phyloP scores from a whole-genome alignment of 2,888 invertebrate species.

The Argynnis bischoffii region DNA sequence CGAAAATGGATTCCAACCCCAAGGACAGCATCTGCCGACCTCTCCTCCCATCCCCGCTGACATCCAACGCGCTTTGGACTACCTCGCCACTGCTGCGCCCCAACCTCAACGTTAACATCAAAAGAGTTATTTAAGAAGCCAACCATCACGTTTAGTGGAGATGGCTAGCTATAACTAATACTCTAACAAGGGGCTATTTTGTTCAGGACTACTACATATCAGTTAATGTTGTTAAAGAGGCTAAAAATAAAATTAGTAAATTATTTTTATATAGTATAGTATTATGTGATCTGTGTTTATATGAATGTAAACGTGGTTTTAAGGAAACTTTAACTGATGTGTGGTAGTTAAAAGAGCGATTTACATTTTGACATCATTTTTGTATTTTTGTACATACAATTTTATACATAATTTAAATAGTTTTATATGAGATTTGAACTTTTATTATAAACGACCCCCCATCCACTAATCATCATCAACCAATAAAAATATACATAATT shows the following conservation, averaged over 20 bases:
- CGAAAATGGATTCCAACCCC: constrained; percentile 87
- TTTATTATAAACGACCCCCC: constrained; percentile 6
- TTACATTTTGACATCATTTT: constrained; percentile 8
- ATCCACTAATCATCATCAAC: too few relatives aligned
- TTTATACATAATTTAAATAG: constrained; percentile 27
- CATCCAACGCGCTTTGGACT: constrained; percentile 85
- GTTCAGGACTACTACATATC: too few relatives aligned
- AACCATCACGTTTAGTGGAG: not conserved
- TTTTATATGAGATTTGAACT: constrained; percentile 13
- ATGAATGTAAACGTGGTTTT: too few relatives aligned
- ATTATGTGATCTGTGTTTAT: too few relatives aligned
- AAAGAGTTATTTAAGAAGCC: constrained; percentile 1
- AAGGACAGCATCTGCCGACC: constrained; percentile 83
- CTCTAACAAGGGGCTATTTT: constrained; percentile 1
- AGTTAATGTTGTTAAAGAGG: too few relatives aligned
- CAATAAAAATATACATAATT: not conserved
- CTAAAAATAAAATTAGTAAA: too few relatives aligned
- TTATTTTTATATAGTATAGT: too few relatives aligned
- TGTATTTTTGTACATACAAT: constrained; percentile 24
- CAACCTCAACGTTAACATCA: constrained; percentile 50
- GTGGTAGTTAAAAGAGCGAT: not conserved
- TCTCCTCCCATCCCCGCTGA: constrained; percentile 87
- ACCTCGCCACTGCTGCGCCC: constrained; percentile 85
- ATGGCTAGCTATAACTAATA: not conserved
- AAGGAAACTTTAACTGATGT: constrained; percentile 7